Evolutionary conservation across 2,888 invertebrate species (phyloP), one percentile per base, ranked within the genome.

Genomic region (Pachycephus smyrnensis): DNA sequence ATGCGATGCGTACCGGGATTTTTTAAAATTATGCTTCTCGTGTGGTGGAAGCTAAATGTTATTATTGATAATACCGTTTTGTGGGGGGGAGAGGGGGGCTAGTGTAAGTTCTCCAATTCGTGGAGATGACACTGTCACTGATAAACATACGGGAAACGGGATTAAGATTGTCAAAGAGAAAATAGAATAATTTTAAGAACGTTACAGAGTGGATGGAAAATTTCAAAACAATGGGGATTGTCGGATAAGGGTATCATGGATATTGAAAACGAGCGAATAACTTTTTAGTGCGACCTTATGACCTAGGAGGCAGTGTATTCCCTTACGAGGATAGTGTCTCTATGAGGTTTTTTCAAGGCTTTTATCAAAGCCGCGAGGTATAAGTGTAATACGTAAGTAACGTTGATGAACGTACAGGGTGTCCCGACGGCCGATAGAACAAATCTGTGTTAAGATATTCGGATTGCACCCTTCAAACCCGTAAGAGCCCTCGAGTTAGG

Each of bases 351-450:
- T 55, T 55, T 55, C 9, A 23, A 55, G 55, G 55, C 55, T 23
- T 23, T 55, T 55, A 23, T 55, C 23, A 23, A 55, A 55, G 55
- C 55, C 55, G 23, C 23, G 23, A 23, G 23, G 55, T 23, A 23
- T 9, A 12, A 12, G 71, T 71, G 71, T 71, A 71, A 55, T 71
- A 71, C 32, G 33, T 31, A 71, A 31, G 71, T 31, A 71, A 31
- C 71, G 33, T 71, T 71, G 71, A 71, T 71, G 35, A 74, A 82
- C 77, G 83, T 88, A 85, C 88, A 87, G 87, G 86, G 86, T 87
- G 86, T 87, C 83, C 84, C 86, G 82, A 83, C 84, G 80, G 74
- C 74, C n/a, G 37, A 36, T 36, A 31, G 74, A 74, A 36, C 37
- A 35, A 74, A 74, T 36, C 74, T 32, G 15, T 71, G 23, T 74